Evolutionary conservation across 2,113 vertebrate species (phyloP).

Genomic region (Rhizomys pruinosus): DNA sequence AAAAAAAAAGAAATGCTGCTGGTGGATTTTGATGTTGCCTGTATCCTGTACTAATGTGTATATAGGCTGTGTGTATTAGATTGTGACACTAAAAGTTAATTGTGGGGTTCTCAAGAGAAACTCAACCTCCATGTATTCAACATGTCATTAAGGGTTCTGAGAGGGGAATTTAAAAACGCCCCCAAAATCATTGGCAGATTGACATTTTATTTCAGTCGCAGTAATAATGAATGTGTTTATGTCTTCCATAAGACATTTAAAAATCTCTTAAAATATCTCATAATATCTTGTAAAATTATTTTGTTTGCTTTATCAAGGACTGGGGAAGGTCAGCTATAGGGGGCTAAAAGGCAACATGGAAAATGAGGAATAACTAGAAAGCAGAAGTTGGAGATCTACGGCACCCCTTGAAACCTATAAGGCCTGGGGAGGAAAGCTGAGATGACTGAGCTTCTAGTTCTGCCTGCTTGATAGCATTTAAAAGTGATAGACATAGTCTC

Average conservation of each 20-base stretch:
- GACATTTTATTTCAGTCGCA: conserved; percentile 32
- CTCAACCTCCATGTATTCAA: background rate
- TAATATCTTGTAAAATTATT: background rate
- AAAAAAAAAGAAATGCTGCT: too few relatives aligned
- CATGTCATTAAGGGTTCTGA: background rate
- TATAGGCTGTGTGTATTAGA: too few relatives aligned
- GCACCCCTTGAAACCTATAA: background rate
- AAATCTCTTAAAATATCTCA: conserved; percentile 16
- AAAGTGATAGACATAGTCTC: background rate
- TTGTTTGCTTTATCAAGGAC: background rate
- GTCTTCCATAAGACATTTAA: conserved; percentile 34
- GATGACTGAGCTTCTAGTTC: background rate
- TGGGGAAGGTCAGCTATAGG: background rate
- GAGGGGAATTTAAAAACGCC: background rate
- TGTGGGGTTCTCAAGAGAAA: background rate
- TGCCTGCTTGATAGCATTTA: background rate
- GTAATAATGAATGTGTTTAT: background rate
- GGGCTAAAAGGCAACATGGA: background rate
- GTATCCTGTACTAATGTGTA: background rate
- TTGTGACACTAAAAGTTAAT: background rate
- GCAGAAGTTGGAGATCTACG: background rate
- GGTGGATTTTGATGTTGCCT: background rate
- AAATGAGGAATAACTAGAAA: background rate
- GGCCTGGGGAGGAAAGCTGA: background rate
- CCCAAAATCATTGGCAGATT: background rate